phyloP scores from a whole-genome alignment of 2,888 invertebrate species.

The Rhagonycha fulva region DNA sequence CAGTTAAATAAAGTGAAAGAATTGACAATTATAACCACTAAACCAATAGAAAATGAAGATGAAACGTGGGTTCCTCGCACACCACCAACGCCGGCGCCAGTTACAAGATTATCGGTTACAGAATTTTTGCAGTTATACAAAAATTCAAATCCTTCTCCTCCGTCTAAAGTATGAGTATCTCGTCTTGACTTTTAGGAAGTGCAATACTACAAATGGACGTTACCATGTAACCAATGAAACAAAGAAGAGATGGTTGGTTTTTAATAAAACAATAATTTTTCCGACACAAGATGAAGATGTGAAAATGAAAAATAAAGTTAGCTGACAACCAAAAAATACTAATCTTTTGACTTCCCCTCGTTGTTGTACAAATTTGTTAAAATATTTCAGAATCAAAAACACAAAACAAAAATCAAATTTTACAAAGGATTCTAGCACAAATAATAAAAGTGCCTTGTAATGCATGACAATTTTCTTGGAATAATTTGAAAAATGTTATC shows the following conservation, averaged over 20 bases:
- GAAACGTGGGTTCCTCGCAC: constrained; percentile 34
- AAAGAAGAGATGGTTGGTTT: background rate
- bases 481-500: background rate
- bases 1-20: constrained; percentile 58
- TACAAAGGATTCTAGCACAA: background rate
- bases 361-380: background rate
- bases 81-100: constrained; percentile 39
- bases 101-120: constrained; percentile 47
- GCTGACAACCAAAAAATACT: background rate
- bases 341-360: background rate
- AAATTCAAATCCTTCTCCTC: constrained; percentile 22
- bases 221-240: background rate
- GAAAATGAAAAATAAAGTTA: background rate
- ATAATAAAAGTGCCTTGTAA: background rate
- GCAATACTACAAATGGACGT: no score
- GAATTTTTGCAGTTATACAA: constrained; percentile 51
- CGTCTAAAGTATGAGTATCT: background rate
- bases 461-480: background rate
- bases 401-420: background rate
- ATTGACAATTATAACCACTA: constrained; percentile 25
- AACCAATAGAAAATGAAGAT: constrained; percentile 15
- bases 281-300: background rate
- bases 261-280: background rate
- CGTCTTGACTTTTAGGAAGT: background rate
- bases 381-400: background rate